These are phyloP conservation scores for Lordiphosa andalusiaca DNA, from an alignment of 2,888 invertebrate species.

Conservation along the genomic window DNA sequence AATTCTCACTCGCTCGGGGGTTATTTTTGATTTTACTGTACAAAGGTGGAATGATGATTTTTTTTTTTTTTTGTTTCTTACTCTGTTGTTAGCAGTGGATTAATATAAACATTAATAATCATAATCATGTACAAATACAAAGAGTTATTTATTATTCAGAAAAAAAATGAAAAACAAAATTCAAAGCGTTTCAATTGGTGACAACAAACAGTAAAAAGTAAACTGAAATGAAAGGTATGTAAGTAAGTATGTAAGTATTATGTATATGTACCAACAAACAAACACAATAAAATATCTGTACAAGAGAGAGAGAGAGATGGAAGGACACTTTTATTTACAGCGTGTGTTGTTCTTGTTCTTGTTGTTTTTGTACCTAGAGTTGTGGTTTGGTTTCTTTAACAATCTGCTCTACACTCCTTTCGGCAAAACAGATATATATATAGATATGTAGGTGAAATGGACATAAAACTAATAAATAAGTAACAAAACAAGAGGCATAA, in stretches of 20 bases:
- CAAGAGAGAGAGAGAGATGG: constrained; percentile 56
- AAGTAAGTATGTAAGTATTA: constrained; percentile 40
- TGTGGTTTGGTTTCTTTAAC: constrained; percentile 29
- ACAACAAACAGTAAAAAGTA: constrained; percentile 59
- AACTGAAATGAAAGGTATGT: constrained; percentile 41
- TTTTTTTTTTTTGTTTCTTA: constrained; percentile 25
- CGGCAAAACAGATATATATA: constrained; percentile 9
- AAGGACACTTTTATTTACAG: constrained; percentile 61
- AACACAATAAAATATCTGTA: constrained; percentile 68
- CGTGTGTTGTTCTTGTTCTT: constrained; percentile 49
- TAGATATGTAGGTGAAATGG: constrained; percentile 27
- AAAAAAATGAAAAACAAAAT: constrained; percentile 18
- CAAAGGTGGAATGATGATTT: constrained; percentile 58
- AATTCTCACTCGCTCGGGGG: constrained; percentile 48
- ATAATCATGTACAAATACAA: constrained; percentile 68
- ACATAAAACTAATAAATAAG: constrained; percentile 45
- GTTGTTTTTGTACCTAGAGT: constrained; percentile 35
- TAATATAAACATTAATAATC: constrained; percentile 72
- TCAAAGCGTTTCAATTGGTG: constrained; percentile 67
- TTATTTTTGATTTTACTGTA: constrained; percentile 43
- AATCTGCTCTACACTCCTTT: constrained; percentile 24
- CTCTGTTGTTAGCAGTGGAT: constrained; percentile 64
- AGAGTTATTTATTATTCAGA: constrained; percentile 44
- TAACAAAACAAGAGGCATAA: constrained; percentile 34
- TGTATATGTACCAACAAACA: constrained; percentile 64